Conservation (phyloP, 2,888 invertebrate species). For the Catocala fraxini region DNA sequence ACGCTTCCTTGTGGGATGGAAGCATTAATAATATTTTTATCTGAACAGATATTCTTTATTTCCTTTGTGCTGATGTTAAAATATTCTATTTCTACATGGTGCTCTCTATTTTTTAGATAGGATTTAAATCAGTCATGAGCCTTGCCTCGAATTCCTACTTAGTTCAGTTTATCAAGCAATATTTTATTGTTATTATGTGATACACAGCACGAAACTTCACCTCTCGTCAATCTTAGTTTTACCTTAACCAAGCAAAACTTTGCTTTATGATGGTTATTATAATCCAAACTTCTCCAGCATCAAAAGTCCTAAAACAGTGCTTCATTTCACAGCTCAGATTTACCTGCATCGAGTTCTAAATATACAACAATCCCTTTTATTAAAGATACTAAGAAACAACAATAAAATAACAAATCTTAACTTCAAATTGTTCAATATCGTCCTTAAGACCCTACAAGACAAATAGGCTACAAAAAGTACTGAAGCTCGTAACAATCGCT, state of each 20-base stretch:
- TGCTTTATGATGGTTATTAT: neutral
- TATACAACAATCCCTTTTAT: constrained; percentile 26
- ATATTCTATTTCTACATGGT: too few relatives aligned
- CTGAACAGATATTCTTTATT: too few relatives aligned
- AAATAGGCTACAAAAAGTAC: constrained; percentile 54
- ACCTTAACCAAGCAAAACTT: constrained; percentile 6
- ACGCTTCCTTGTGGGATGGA: too few relatives aligned
- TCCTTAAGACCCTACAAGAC: constrained; percentile 53
- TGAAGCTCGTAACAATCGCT: constrained; percentile 44
- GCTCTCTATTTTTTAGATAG: too few relatives aligned
- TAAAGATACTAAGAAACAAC: constrained; percentile 33
- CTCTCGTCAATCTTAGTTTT: neutral
- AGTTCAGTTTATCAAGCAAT: too few relatives aligned
- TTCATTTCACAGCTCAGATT: constrained; percentile 6
- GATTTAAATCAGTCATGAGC: too few relatives aligned
- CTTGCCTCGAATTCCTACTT: too few relatives aligned
- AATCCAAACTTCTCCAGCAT: neutral
- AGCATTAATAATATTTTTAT: too few relatives aligned
- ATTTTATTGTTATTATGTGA: too few relatives aligned
- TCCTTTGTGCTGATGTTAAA: too few relatives aligned
- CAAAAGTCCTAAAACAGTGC: constrained; percentile 9
- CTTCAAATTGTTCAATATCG: constrained; percentile 47
- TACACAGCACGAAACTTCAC: too few relatives aligned
- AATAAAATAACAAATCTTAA: constrained; percentile 47
- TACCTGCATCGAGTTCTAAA: constrained; percentile 14